Base-by-base conservation (phyloP, 2,888 invertebrate species). In the Zhuqinia jingwanae region DNA sequence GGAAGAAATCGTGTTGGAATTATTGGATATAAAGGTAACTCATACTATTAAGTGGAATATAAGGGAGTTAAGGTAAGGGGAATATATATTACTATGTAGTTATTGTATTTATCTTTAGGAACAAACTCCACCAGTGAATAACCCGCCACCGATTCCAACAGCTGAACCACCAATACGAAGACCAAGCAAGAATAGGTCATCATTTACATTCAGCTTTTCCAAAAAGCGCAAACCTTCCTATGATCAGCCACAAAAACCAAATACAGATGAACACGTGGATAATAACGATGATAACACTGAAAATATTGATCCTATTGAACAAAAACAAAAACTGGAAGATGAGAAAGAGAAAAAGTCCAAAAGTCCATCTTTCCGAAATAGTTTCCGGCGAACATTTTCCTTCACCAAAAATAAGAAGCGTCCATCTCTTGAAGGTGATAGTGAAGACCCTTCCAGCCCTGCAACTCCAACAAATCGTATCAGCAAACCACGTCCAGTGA, bases 331-430 rank as follows among this genome's bases (percentile, higher is more conserved):
- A 68, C 20, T 13, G 1, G 68, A 75, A 27, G 45, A 60, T 5
- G 81, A 70, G 2, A 65, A 78, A 20, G 53, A 68, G 17, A 56
- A 47, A 60, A 60, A 78, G 17, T 45, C 56, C n/a, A 83, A 80
- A 53, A 42, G 60, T 8, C 80, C 65, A 10, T 88, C 88, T 13
- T 85, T 88, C 22, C 80, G 86, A 47, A 76, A 81, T 17, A 87
- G 87, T 15, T 88, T 88, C 56, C 63, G 36, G 5, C 45, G 87
- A 45, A 81, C 85, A 20, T 88, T 88, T 65, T 88, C 88, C 0
- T 77, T 88, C 20, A 73, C 85, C 0, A 79, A 60, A 53, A 84
- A 45, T n/a, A 78, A 81, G 13, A 65, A 85, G 8, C 68, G 30
- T 6, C 20, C 47, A 8, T 78, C 83, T 6, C 1, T 47, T 25